Evolutionary conservation across 2,113 vertebrate genomes (phyloP), one percentile per base, ranked within the genome.

Genomic region (Nothobranchius furzeri): DNA sequence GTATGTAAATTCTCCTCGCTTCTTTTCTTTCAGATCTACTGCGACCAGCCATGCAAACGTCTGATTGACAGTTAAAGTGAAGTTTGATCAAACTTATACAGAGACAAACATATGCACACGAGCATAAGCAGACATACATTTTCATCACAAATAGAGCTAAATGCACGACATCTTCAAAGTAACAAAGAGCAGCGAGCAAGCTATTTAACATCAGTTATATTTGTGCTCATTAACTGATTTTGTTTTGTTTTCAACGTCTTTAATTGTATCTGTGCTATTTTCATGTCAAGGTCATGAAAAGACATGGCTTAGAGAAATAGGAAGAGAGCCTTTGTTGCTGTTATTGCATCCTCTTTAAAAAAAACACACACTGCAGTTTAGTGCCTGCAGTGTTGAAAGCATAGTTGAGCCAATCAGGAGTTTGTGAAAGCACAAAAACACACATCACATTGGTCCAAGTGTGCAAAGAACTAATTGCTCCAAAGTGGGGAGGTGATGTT

Each of bases 1-100:
- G 53, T 64, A 66, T 51, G 42, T 48, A 37, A 53, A 66, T 58
- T 48, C 59, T 53, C 56, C 37, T 7, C 37, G 37, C 37, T 76
- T 54, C 49, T 49, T 24, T 65, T 81, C 55, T 78, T 68, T 58
- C 68, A 54, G 47, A 53, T 73, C 76, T 65, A 46, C 67, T 45
- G 50, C 78, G 43, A 84, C 59, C 55, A 66, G 56, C 76, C 84
- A 81, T 84, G 85, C 83, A 81, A 79, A 82, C 59, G 51, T 80
- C 63, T 81, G 82, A 81, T 70, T 82, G 76, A 85, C 63, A 52
- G 51, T 45, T 67, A 64, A 40, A 53, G 50, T 71, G 72, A 67
- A 75, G 52, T 59, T 73, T 56, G 40, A 57, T 60, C 45, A 69
- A 85, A 87, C 73, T 47, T 78, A 82, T 61, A 73, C 72, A 56